Evolutionary conservation across 2,113 vertebrate genomes (phyloP).

Genomic region (Nesoenas mayeri): DNA sequence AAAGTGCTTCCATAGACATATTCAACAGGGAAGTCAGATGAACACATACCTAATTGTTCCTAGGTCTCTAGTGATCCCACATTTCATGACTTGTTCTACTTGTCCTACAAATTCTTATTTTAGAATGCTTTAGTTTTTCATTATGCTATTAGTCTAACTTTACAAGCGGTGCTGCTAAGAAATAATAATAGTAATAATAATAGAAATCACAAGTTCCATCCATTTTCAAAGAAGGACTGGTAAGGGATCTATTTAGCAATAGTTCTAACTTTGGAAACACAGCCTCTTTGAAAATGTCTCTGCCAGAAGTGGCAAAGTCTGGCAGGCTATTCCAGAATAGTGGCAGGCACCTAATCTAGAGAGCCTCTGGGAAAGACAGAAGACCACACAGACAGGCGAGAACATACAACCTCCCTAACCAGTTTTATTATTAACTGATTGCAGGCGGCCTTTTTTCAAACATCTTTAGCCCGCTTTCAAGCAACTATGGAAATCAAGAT

Average conservation of each 20-base stretch:
- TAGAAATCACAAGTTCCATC: not conserved
- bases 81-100: not conserved
- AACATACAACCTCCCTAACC: constrained; percentile 14
- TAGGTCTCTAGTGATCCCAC: not conserved
- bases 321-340: constrained; percentile 9
- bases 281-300: not conserved
- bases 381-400: not conserved
- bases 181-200: not conserved
- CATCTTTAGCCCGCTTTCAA: not conserved
- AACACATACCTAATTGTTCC: not conserved
- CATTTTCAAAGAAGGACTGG: not conserved
- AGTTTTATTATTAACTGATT: constrained; percentile 17
- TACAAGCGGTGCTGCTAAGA: not conserved
- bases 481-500: not conserved
- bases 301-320: not conserved
- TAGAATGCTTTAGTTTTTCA: not conserved
- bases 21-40: not conserved
- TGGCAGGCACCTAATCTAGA: not conserved
- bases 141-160: not conserved
- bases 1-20: not conserved
- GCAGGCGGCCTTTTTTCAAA: not conserved
- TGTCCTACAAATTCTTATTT: not conserved
- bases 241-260: not conserved
- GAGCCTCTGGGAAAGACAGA: not conserved
- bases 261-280: not conserved